Evolutionary conservation across 2,888 invertebrate genomes (phyloP), one percentile per base, ranked within the genome.

Genomic region (Amblyjoppa fuscipennis): DNA sequence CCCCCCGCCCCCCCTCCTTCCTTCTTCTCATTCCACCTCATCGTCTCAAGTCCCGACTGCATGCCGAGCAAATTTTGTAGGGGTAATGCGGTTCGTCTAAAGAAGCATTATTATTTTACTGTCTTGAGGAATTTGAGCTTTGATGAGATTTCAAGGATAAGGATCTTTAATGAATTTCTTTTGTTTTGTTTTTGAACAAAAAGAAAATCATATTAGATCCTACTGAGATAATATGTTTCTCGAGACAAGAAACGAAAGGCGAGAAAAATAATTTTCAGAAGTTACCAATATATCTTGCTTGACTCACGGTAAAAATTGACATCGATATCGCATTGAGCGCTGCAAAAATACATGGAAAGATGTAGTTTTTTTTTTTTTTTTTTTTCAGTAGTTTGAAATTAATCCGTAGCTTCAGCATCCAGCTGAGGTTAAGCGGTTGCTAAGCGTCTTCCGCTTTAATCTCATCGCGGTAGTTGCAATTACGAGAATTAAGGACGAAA

Each of bases 1-100:
- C 41, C 76, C 7, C 7, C 38, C 38, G 0, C 38, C 2, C 7
- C 76, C 38, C 9, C 38, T 38, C 38, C 7, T 6, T 11, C 41
- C 41, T 41, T 41, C 69, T 85, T 41, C 69, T 85, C 76, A 75
- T 83, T 82, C 85, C 86, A 75, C 86, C 85, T 85, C 84, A 80
- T 85, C 84, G 81, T 84, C 71, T 68, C 51, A 74, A 51, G 69
- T 59, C 28, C 68, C 28, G 70, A 51, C 41, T 64, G 20, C 45
- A 31, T 45, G 11, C 31, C 16, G 31, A 16, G n/a, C 31, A 61
- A 61, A 61, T 61, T 61, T 28, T 28, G 11, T 41, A 31, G 51
- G 53, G 71, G 66, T 64, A 73, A 68, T 68, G 56, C 71, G 28
- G 66, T 34, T 73, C 71, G 25, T 25, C 45, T 66, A 20, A 20